phyloP scores from a whole-genome alignment of 1,140 invertebrate species.

The Drosophila subobscura region DNA sequence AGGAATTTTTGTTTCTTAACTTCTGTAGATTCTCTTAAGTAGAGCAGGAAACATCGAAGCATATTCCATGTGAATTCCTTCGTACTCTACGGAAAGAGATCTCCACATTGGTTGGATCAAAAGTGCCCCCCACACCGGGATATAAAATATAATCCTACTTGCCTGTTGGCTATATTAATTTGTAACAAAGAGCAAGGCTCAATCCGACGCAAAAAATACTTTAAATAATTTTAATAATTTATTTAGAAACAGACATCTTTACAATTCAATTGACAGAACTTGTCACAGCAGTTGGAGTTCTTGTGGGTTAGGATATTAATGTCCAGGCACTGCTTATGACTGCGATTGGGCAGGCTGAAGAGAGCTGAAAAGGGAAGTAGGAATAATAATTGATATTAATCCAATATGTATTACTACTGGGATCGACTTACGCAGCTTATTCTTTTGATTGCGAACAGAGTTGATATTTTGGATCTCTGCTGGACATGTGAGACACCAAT shows the following conservation, averaged over 20 bases:
- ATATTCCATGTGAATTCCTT: no score
- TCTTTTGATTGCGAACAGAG: background rate
- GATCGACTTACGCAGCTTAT: constrained; percentile 27
- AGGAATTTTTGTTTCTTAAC: no score
- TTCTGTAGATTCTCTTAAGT: no score
- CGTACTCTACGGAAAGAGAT: no score
- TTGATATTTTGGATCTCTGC: constrained; percentile 25
- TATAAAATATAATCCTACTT: no score
- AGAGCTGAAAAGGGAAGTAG: constrained; percentile 3
- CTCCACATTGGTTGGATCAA: no score
- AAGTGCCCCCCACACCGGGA: no score
- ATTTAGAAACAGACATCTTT: constrained; percentile 43
- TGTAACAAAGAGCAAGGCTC: no score
- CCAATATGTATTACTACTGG: no score
- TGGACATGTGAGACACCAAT: constrained; percentile 33
- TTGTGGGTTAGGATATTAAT: constrained; percentile 29
- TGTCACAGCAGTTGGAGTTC: constrained; percentile 30
- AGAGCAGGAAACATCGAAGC: no score
- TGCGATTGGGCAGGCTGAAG: constrained; percentile 1
- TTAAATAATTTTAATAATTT: background rate
- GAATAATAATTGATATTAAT: background rate
- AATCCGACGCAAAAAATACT: background rate
- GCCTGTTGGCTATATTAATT: no score
- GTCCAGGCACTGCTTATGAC: constrained; percentile 20
- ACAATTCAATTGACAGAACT: constrained; percentile 6